Evolutionary conservation across 2,113 vertebrate species (phyloP), one percentile per base, ranked within the genome.

Genomic region (Enhydra lutris): DNA sequence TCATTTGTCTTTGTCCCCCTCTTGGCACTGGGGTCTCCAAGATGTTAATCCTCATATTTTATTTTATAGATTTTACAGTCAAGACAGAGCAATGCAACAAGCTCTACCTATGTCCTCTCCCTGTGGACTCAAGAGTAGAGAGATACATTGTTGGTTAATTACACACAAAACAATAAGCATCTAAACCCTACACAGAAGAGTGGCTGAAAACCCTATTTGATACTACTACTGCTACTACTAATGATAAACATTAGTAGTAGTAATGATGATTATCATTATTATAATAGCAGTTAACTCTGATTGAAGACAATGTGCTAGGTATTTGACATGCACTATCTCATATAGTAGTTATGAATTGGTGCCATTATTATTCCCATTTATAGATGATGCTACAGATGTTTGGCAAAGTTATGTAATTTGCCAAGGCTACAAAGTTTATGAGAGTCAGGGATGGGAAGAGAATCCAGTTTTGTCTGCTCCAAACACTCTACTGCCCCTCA

Each of bases 31-130:
- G 50, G 29, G 39, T 45, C 50, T 91, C 76, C 74, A 94, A 52
- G 39, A 90, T 73, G 34, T 57, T 80, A 89, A 80, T 78, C 80
- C 21, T 82, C 12, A 29, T 45, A 18, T 78, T 95, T 94, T 61
- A 92, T 45, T 59, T 80, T 76, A 89, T 69, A 87, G 87, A 69
- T 63, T 91, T 92, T 88, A 95, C 0, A 96, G 45, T 89, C n/a
- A 85, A 61, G 73, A 90, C 1, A 96, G 79, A 86, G 83, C 9
- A 83, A 84, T 12, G 61, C 21, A 34, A 34, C 5, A 31, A n/a
- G 59, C 34, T 87, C 79, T 65, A 85, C 82, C 29, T 93, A 65
- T n/a, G 23, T 79, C 29, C 6, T 42, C 42, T 91, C 65, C 24
- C 80, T 92, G 76, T 17, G 34, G 57, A 94, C 52, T 96, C 45